Conservation (phyloP, 2,888 invertebrate species). For the Agrotis puta region DNA sequence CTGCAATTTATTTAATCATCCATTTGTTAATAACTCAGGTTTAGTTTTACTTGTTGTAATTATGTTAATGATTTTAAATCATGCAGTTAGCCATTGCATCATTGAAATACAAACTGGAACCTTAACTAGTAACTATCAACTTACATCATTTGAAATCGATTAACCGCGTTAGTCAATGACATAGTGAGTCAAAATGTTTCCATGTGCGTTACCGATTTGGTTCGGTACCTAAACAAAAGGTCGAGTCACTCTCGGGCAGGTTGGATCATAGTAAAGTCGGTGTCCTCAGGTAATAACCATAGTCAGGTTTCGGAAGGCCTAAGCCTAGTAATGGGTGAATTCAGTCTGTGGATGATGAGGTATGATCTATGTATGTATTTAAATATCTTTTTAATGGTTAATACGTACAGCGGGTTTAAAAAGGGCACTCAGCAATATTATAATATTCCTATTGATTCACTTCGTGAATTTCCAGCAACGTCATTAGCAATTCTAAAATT, state of each 20-base stretch:
- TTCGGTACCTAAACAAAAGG: background rate
- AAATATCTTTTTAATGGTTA: background rate
- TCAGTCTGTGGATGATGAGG: background rate
- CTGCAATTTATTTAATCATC: background rate
- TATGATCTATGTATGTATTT: background rate
- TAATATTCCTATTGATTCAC: too few species aligned
- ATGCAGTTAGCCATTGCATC: conserved; percentile 17
- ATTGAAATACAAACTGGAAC: conserved; percentile 2
- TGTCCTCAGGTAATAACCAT: conserved; percentile 18
- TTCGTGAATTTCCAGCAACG: too few species aligned
- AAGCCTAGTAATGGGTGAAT: background rate
- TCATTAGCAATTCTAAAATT: too few species aligned
- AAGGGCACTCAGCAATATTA: too few species aligned
- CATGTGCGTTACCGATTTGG: conserved; percentile 6
- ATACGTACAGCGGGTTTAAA: background rate
- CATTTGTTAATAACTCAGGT: conserved; percentile 27
- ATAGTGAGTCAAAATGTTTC: conserved; percentile 4
- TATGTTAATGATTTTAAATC: conserved; percentile 8
- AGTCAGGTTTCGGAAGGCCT: background rate
- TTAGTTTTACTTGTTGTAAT: background rate
- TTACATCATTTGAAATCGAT: conserved; percentile 18
- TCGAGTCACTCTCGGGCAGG: background rate
- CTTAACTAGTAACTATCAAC: background rate
- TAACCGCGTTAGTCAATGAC: conserved; percentile 20
- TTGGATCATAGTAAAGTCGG: conserved; percentile 8